Base-by-base conservation (phyloP, 53 echinoderm and acorn worm genomes). In the Henricia sp. region DNA sequence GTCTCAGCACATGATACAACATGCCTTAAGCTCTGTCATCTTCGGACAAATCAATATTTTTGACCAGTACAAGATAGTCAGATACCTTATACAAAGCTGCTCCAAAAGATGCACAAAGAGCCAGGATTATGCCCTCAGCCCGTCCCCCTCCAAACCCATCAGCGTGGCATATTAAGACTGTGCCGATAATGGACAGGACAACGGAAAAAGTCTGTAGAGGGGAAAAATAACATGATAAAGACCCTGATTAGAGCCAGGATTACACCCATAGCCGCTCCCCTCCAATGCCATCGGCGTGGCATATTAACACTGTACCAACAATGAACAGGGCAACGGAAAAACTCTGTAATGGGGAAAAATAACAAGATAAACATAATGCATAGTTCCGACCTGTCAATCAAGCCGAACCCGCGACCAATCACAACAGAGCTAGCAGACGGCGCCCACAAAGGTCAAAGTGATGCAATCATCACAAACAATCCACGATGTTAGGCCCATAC, bases 11-110 rank as follows among this genome's bases (percentile, higher is more conserved):
- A n/a, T n/a, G n/a, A n/a, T n/a, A n/a, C n/a, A n/a, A n/a, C n/a
- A n/a, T n/a, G n/a, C n/a, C n/a, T n/a, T n/a, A n/a, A n/a, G n/a
- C n/a, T n/a, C n/a, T n/a, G n/a, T n/a, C n/a, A n/a, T n/a, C n/a
- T n/a, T n/a, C n/a, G n/a, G n/a, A n/a, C n/a, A n/a, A n/a, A n/a
- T n/a, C n/a, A n/a, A n/a, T n/a, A n/a, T n/a, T n/a, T n/a, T n/a
- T n/a, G n/a, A n/a, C n/a, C n/a, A n/a, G n/a, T n/a, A n/a, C n/a
- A n/a, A n/a, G n/a, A n/a, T n/a, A n/a, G n/a, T n/a, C n/a, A n/a
- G n/a, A n/a, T 59, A 95, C 95, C 92, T 95, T 95, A 57, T 95
- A 95, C 13, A 93, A 57, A 65, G 95, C 95, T 11, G 95, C 88
- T 35, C 95, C 95, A n/a, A 90, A 51, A 3, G 95, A 93, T 19